A percentile compares a stretch with the other conserved stretches of the same genome.
These are phyloP conservation scores for Hydra vulgaris DNA, from an alignment of 30 jellyfish, hydroid and myxozoan species.

Conservation along the genomic window DNA sequence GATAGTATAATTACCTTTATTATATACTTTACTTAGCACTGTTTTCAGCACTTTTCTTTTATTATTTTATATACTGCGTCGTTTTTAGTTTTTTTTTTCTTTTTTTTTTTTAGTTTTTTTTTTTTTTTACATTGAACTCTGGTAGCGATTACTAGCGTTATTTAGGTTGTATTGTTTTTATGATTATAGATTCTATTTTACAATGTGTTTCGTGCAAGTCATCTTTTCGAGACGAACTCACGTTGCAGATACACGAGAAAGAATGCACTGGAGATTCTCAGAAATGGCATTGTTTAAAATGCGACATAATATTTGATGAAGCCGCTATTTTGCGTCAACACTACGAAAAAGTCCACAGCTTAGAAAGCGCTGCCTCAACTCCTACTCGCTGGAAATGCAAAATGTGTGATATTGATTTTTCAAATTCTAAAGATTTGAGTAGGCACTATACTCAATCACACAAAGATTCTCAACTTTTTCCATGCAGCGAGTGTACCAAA, in stretches of 20 bases:
- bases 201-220: constrained; percentile 8
- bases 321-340: constrained; percentile 22
- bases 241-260: constrained; percentile 9
- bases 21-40: too few species aligned
- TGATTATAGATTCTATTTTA: not conserved
- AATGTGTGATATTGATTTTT: constrained; percentile 23
- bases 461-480: constrained; percentile 35
- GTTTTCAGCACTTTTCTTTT: too few species aligned
- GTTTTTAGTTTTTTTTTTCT: too few species aligned
- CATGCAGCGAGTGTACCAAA: constrained; percentile 34
- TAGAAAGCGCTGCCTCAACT: constrained; percentile 15
- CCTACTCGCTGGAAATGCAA: constrained; percentile 35
- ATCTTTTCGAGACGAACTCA: constrained; percentile 3
- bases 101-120: too few species aligned
- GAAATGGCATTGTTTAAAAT: constrained; percentile 31
- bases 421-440: constrained; percentile 33
- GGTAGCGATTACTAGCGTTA: too few species aligned
- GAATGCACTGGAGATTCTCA: constrained; percentile 11
- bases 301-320: constrained; percentile 31
- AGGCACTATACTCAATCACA: constrained; percentile 36
- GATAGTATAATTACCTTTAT: too few species aligned
- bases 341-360: constrained; percentile 32
- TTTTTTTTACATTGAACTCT: too few species aligned
- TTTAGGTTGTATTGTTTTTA: not conserved
- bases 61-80: too few species aligned